Conservation (phyloP, 2,113 vertebrate genomes). For the Tachuris rubrigastra region DNA sequence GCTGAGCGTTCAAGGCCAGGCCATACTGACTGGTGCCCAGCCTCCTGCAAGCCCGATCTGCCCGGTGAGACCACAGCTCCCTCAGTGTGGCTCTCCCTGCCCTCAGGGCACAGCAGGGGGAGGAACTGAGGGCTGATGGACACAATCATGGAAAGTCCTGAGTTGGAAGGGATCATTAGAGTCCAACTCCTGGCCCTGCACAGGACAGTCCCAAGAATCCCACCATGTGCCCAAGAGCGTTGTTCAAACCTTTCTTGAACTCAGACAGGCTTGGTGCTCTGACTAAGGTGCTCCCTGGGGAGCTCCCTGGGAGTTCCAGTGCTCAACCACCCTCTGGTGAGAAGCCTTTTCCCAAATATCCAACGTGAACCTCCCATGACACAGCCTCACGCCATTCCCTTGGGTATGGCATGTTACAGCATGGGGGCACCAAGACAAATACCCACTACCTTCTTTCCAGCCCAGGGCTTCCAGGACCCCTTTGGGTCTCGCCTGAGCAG, state of each 20-base stretch:
- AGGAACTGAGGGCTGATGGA: background rate
- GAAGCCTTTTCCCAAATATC: background rate
- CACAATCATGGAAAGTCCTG: too few relatives aligned
- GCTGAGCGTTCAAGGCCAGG: fast-evolving
- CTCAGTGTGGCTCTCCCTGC: background rate
- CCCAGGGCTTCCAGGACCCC: fast-evolving
- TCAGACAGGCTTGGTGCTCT: background rate
- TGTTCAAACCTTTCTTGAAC: background rate
- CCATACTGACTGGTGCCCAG: fast-evolving
- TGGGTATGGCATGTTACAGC: too few relatives aligned
- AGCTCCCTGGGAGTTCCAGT: background rate
- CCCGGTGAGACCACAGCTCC: too few relatives aligned
- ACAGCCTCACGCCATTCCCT: background rate
- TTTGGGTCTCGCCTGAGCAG: background rate
- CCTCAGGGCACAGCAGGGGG: too few relatives aligned
- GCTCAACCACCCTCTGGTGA: background rate
- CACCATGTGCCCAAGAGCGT: background rate
- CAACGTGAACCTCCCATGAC: background rate
- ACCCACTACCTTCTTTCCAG: too few relatives aligned
- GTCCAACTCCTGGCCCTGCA: background rate
- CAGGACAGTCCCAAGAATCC: background rate
- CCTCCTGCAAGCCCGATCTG: fast-evolving
- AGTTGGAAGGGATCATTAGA: background rate
- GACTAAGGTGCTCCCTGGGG: background rate
- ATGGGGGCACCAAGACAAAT: fast-evolving